Percentiles rank a stretch among this genome's conserved stretches.
Conservation (phyloP, 2,888 invertebrate species). For the Caenorhabditis sp. region DNA sequence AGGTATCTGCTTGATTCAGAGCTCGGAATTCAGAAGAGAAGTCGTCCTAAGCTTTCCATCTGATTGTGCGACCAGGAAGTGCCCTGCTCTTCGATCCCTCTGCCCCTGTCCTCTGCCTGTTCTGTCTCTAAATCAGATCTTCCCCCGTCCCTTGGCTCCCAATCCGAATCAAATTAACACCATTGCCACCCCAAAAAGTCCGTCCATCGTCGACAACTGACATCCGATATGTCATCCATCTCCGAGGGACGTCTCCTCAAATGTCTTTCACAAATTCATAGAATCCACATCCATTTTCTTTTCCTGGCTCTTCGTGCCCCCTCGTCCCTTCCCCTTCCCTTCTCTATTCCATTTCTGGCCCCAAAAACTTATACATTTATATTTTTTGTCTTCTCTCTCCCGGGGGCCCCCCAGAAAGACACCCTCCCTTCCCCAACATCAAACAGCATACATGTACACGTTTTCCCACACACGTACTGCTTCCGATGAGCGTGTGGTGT, state of each 20-base stretch:
- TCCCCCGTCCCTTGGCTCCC: not conserved
- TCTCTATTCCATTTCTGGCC: not conserved
- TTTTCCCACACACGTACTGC: conserved; percentile 25
- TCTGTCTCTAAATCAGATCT: not conserved
- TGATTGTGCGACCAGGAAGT: not conserved
- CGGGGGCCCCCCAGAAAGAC: conserved; percentile 17
- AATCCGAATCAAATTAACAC: not conserved
- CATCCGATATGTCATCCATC: too few relatives aligned
- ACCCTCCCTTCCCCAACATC: conserved; percentile 20
- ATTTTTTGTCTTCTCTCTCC: not conserved
- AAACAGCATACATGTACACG: conserved; percentile 40
- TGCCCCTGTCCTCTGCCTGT: too few relatives aligned
- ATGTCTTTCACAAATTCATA: conserved; percentile 54
- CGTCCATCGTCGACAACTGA: not conserved
- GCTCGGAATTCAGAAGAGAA: not conserved
- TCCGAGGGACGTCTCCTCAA: conserved; percentile 11
- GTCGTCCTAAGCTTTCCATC: not conserved
- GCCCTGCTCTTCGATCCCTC: too few relatives aligned
- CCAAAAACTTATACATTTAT: conserved; percentile 36
- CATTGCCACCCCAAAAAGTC: not conserved
- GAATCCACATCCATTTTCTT: conserved; percentile 15
- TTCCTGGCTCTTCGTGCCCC: conserved; percentile 16
- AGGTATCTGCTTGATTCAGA: not conserved
- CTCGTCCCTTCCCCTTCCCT: conserved; percentile 16
- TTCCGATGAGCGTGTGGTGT: conserved; percentile 2